Conservation (phyloP, 2,888 invertebrate genomes). For the Abrostola tripartita region DNA sequence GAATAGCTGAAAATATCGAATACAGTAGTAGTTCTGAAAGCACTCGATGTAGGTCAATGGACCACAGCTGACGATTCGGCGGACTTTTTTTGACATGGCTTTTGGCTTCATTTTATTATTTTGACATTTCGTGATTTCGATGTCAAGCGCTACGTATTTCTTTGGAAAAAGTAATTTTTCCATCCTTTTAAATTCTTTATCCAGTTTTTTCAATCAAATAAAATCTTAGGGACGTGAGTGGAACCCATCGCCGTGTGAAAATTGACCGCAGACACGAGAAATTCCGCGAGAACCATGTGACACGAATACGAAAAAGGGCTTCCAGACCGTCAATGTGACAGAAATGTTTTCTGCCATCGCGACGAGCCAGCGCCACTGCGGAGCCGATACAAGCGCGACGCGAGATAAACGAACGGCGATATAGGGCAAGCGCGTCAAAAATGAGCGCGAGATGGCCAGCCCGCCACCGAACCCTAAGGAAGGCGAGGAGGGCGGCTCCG, state of each 20-base stretch:
- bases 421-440: conserved; percentile 85
- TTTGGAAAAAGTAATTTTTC: conserved; percentile 78
- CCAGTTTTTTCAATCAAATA: conserved; percentile 71
- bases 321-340: conserved; percentile 88
- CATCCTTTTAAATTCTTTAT: conserved; percentile 70
- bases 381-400: conserved; percentile 76
- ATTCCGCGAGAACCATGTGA: conserved; percentile 87
- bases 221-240: conserved; percentile 61
- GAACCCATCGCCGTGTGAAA: conserved; percentile 58
- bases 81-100: conserved; percentile 87
- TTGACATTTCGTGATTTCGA: conserved; percentile 88
- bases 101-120: conserved; percentile 88
- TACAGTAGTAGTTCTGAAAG: conserved; percentile 54
- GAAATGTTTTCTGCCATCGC: conserved; percentile 88
- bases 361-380: conserved; percentile 82
- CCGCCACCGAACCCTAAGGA: conserved; percentile 87
- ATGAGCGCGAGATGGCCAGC: conserved; percentile 88
- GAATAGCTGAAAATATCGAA: conserved; percentile 35
- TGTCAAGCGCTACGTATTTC: conserved; percentile 88
- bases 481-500: conserved; percentile 84
- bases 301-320: conserved; percentile 88
- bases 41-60: conserved; percentile 67
- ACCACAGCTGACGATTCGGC: conserved; percentile 81
- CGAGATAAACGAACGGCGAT: conserved; percentile 81
- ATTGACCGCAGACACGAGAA: conserved; percentile 70